Evolutionary conservation across 1,140 invertebrate genomes (phyloP).

Genomic region (Planococcus citri): DNA sequence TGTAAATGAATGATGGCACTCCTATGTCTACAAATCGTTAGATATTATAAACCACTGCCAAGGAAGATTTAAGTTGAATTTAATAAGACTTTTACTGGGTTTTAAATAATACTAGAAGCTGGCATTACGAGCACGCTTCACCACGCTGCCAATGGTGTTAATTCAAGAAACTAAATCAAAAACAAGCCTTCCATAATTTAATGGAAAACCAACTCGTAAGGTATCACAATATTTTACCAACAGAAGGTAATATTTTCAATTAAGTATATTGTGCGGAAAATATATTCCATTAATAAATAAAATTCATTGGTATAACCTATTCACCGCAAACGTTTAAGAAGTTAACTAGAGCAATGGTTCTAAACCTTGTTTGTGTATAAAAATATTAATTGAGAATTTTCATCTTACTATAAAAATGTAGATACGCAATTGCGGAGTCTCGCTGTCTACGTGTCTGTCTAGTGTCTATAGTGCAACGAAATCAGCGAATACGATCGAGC

Average conservation of each 20-base stretch:
- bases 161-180: conserved; percentile 6
- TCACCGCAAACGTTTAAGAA: no score
- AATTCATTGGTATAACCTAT: background rate
- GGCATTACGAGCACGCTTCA: background rate
- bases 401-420: no score
- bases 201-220: background rate
- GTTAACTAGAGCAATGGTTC: background rate
- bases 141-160: background rate
- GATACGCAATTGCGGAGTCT: no score
- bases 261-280: conserved; percentile 3
- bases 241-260: background rate
- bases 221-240: background rate
- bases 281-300: conserved; percentile 3
- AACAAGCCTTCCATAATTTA: background rate
- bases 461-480: no score
- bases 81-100: background rate
- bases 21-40: background rate
- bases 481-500: no score
- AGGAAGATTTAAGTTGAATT: conserved; percentile 7
- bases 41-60: background rate
- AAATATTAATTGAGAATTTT: no score
- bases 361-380: background rate
- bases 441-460: no score
- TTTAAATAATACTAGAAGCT: background rate
- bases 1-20: conserved; percentile 6